These are phyloP conservation scores for Rhinogobio ventralis DNA, from an alignment of 2,797 vertebrate species.

Conservation along the genomic window DNA sequence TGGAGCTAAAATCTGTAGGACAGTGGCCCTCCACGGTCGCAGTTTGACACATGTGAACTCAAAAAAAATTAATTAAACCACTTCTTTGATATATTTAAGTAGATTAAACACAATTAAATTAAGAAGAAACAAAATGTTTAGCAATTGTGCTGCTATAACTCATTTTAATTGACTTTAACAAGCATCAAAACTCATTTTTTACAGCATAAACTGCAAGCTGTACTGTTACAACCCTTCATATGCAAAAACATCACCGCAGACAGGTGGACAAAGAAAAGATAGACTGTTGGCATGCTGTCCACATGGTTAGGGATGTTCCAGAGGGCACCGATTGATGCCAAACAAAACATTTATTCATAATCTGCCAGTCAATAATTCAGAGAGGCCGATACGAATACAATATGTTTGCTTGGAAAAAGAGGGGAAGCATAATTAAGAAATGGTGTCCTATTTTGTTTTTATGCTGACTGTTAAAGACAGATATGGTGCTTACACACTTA, in stretches of 20 bases:
- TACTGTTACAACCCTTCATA: conserved; percentile 40
- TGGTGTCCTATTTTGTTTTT: not conserved
- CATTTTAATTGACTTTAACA: not conserved
- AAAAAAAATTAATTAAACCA: not conserved
- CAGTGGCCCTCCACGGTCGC: too few species aligned
- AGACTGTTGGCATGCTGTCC: not conserved
- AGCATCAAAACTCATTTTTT: not conserved
- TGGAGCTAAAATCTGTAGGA: too few species aligned
- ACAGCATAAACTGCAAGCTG: conserved; percentile 3
- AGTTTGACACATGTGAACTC: too few species aligned
- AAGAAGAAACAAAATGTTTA: not conserved
- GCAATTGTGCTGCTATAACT: not conserved
- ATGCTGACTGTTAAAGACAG: not conserved
- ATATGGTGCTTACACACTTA: not conserved
- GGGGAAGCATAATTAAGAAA: not conserved
- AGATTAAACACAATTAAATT: not conserved
- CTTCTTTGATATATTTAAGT: not conserved
- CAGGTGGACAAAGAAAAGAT: conserved; percentile 29
- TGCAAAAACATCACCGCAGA: conserved; percentile 10
- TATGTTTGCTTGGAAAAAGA: not conserved
- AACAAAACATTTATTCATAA: conserved; percentile 48
- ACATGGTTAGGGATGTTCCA: conserved; percentile 30
- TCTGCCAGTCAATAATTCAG: conserved; percentile 22
- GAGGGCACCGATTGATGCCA: conserved; percentile 57
- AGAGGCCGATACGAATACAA: not conserved